Conservation (phyloP, 2,113 vertebrate species). For the Plectropomus leopardus region DNA sequence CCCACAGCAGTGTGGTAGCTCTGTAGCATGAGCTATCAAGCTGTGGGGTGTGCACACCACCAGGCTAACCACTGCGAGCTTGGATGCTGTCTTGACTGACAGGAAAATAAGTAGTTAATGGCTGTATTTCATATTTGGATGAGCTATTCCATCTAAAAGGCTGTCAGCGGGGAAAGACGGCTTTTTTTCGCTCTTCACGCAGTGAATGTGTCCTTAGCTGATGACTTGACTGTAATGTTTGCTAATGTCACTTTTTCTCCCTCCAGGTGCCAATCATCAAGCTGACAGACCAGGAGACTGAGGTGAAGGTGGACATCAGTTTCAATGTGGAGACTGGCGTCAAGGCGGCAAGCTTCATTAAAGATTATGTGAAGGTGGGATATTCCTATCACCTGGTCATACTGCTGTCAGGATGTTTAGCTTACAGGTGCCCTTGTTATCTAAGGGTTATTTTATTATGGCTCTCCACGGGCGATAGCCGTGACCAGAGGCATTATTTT, state of each 20-base stretch:
- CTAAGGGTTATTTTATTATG: neutral
- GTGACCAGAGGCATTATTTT: no score
- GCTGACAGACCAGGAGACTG: constrained; percentile 97
- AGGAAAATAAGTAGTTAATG: constrained; percentile 31
- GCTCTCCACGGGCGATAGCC: no score
- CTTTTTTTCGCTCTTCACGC: neutral
- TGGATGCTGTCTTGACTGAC: constrained; percentile 19
- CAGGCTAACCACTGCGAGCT: constrained; percentile 17
- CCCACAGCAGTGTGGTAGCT: neutral
- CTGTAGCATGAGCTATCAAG: neutral
- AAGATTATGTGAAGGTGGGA: constrained; percentile 95
- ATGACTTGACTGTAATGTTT: neutral
- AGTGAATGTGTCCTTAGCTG: neutral
- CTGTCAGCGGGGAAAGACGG: neutral
- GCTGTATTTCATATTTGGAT: constrained; percentile 1
- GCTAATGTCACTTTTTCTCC: constrained; percentile 1
- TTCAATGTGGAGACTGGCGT: constrained; percentile 99
- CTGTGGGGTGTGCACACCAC: constrained; percentile 1
- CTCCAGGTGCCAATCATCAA: constrained; percentile 98
- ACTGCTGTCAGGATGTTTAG: neutral
- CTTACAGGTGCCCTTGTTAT: neutral
- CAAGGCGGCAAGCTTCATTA: constrained; percentile 96
- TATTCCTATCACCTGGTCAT: neutral
- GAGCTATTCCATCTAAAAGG: neutral
- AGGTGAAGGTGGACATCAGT: constrained; percentile 99